Conservation (phyloP, 2,888 invertebrate genomes). For the Lordiphosa andalusiaca region DNA sequence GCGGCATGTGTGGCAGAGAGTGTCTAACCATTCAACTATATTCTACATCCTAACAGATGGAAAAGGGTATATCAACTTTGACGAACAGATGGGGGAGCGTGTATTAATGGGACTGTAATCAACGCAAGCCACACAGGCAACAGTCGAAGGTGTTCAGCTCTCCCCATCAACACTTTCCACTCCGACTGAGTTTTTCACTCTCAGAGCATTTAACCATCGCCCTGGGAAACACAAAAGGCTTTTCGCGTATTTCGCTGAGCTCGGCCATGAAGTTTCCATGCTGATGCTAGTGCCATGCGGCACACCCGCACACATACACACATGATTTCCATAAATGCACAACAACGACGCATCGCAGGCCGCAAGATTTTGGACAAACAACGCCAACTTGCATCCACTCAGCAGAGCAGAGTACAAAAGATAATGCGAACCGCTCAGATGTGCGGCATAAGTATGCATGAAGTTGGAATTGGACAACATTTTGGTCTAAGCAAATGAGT, state of each 20-base stretch:
- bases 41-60: background rate
- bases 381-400: slow-evolving; percentile 23
- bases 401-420: background rate
- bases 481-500: no score
- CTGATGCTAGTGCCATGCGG: slow-evolving; percentile 32
- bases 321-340: slow-evolving; percentile 64
- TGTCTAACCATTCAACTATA: background rate
- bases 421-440: background rate
- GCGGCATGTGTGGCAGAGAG: slow-evolving; percentile 43
- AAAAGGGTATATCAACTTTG: background rate
- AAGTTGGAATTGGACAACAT: no score
- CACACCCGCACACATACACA: slow-evolving; percentile 6
- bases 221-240: no score
- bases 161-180: no score
- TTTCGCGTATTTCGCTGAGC: slow-evolving; percentile 22
- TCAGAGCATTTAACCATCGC: slow-evolving; percentile 7
- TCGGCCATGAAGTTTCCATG: slow-evolving; percentile 41
- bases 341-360: slow-evolving; percentile 38
- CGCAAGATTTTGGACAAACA: slow-evolving; percentile 42
- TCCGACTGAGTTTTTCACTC: background rate
- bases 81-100: background rate
- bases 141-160: no score
- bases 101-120: background rate
- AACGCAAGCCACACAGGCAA: no score
- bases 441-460: no score